phyloP scores from a whole-genome alignment of 1,140 invertebrate genomes.

The Diploscapter pachys region DNA sequence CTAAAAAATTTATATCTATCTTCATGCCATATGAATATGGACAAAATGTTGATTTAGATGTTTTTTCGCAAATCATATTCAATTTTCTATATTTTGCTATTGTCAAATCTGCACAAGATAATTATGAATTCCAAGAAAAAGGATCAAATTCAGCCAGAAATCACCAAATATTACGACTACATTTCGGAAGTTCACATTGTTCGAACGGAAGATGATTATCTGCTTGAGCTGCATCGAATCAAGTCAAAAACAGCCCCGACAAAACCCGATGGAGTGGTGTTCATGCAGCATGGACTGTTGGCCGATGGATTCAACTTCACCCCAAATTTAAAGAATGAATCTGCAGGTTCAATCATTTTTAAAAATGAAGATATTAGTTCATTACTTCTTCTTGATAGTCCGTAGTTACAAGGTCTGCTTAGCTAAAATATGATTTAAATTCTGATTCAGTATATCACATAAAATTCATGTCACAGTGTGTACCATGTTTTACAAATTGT shows the following conservation, averaged over 20 bases:
- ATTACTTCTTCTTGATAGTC: background rate
- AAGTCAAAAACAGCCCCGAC: conserved; percentile 4
- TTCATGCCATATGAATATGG: background rate
- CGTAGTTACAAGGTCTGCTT: too few relatives aligned
- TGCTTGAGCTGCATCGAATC: conserved; percentile 71
- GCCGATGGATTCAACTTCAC: conserved; percentile 74
- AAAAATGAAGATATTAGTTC: too few relatives aligned
- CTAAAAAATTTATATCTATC: background rate
- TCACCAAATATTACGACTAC: conserved; percentile 64
- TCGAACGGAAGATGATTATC: conserved; percentile 71
- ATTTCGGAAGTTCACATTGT: conserved; percentile 69
- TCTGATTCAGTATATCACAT: too few relatives aligned
- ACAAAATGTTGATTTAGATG: background rate
- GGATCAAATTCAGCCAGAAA: conserved; percentile 32
- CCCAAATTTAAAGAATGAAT: conserved; percentile 65
- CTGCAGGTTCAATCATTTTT: background rate
- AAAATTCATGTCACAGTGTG: too few relatives aligned
- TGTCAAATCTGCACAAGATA: background rate
- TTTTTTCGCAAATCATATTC: background rate
- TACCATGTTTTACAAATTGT: too few relatives aligned
- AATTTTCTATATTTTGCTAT: background rate
- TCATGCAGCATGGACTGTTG: conserved; percentile 74
- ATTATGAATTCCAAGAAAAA: background rate
- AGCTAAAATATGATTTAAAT: too few relatives aligned
- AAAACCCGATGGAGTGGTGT: conserved; percentile 37